phyloP scores from a whole-genome alignment of 2,113 vertebrate species.

The Anas platyrhynchos region DNA sequence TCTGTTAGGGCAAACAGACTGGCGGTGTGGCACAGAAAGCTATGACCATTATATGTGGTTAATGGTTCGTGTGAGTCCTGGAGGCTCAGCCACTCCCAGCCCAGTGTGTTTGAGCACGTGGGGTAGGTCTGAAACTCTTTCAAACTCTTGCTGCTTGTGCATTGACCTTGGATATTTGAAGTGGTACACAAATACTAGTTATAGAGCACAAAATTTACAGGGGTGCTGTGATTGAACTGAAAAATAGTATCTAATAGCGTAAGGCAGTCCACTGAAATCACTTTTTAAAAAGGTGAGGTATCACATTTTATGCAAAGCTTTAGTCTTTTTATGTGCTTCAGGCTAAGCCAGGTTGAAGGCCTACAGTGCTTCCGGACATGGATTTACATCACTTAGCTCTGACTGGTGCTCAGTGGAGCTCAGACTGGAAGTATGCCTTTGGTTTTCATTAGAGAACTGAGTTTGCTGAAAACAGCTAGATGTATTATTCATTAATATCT shows the following conservation, averaged over 20 bases:
- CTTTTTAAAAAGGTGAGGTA: not conserved
- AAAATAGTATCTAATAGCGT: not conserved
- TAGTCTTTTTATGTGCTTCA: not conserved
- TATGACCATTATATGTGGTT: accelerated
- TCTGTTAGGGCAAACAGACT: not conserved
- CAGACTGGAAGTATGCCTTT: not conserved
- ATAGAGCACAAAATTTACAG: not conserved
- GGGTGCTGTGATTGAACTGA: not conserved
- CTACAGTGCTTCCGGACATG: accelerated
- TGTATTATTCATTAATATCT: conserved; percentile 8
- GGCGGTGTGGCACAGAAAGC: too few relatives aligned
- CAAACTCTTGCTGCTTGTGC: not conserved
- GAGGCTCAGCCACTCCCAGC: not conserved
- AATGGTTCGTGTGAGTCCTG: not conserved
- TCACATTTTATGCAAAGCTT: not conserved
- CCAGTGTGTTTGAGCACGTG: accelerated
- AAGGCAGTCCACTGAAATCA: not conserved
- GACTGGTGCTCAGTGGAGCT: not conserved
- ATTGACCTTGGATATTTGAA: not conserved
- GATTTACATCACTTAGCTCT: not conserved
- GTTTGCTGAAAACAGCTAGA: not conserved
- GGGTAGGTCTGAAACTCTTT: not conserved
- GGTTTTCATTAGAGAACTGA: not conserved
- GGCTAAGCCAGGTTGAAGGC: not conserved
- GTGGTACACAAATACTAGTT: not conserved